Base-by-base conservation (phyloP, 2,113 vertebrate genomes). In the Hemibagrus wyckioides region DNA sequence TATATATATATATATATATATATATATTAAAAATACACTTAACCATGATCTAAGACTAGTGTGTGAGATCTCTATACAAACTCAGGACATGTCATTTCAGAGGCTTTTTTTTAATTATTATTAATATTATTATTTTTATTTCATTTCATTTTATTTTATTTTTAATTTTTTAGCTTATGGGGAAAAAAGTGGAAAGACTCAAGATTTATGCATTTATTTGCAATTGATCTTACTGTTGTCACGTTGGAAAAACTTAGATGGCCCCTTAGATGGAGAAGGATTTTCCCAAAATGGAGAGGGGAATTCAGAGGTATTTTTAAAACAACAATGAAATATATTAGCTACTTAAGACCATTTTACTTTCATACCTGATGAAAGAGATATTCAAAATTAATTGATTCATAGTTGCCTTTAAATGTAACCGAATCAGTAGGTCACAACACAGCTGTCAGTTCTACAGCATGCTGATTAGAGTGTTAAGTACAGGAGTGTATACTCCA, bases 391-490 rank as follows among this genome's bases (percentile, higher is more conserved):
- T 50, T 6, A 17, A 30, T 50, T 48, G n/a, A 30, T 79, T 79
- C 15, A 17, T 30, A 79, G 28, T 17, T 44, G 56, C 48, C 25
- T 59, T 5, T 4, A 76, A 76, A 73, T 30, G 2, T 57, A 86
- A 5, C 61, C 1, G 33, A 39, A 85, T 41, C 52, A 67, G 80
- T 52, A 73, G 50, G 23, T 71, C 65, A 84, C 6, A 67, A 41
- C 75, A 71, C 48, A 21, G 36, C 52, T 17, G 56, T 28, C 33
- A 50, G 63, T 75, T 30, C 63, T 33, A 61, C 17, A 57, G 82
- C 48, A 76, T 57, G 50, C 36, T 86, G 52, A 83, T 79, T 79
- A 79, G 17, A 56, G 84, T 82, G 77, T 73, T 25, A 56, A 83
- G 54, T 69, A 81, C 67, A 36, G 57, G 14, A 80, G 67, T 77